Percentiles rank a stretch among this genome's conserved stretches.
Evolutionary conservation across 2,888 invertebrate genomes (phyloP).

Genomic region (Caenorhabditis zanzibari): DNA sequence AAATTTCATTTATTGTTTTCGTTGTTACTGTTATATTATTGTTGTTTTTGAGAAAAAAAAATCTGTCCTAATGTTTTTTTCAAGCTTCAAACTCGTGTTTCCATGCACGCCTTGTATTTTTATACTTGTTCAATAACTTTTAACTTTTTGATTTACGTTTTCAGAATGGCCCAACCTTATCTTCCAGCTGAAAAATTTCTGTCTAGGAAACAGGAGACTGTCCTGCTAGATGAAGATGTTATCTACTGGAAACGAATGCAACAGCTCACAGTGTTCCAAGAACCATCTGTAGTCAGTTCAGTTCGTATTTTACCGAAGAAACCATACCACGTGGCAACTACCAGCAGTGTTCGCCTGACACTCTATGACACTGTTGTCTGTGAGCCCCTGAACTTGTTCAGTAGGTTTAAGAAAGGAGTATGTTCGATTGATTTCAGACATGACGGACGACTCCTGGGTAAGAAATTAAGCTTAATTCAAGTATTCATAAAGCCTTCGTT

Average conservation of each 20-base stretch:
- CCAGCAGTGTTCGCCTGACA: conserved; percentile 87
- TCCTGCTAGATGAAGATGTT: conserved; percentile 87
- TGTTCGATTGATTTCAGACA: conserved; percentile 84
- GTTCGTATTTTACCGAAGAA: conserved; percentile 93
- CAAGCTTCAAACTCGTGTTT: conserved; percentile 1
- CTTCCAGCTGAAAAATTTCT: conserved; percentile 68
- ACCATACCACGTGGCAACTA: conserved; percentile 94
- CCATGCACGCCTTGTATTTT: background rate
- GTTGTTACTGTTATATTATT: conserved; percentile 23
- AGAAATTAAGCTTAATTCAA: conserved; percentile 1
- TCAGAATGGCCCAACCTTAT: conserved; percentile 69
- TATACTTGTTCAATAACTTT: too few species aligned
- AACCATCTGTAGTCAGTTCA: conserved; percentile 94
- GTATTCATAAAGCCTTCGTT: background rate
- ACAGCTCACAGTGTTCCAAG: conserved; percentile 86
- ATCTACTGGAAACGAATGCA: conserved; percentile 92
- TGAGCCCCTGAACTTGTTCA: conserved; percentile 80
- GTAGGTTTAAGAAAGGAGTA: conserved; percentile 84
- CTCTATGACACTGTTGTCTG: conserved; percentile 77
- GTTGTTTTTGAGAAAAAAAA: background rate
- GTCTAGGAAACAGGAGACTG: conserved; percentile 52
- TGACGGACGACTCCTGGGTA: conserved; percentile 84
- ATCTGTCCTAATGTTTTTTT: background rate
- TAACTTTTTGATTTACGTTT: background rate
- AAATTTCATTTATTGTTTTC: background rate